Percentiles rank a stretch among this genome's conserved stretches.
Evolutionary conservation across 2,888 invertebrate genomes (phyloP).

Genomic region (Gerris lacustris): DNA sequence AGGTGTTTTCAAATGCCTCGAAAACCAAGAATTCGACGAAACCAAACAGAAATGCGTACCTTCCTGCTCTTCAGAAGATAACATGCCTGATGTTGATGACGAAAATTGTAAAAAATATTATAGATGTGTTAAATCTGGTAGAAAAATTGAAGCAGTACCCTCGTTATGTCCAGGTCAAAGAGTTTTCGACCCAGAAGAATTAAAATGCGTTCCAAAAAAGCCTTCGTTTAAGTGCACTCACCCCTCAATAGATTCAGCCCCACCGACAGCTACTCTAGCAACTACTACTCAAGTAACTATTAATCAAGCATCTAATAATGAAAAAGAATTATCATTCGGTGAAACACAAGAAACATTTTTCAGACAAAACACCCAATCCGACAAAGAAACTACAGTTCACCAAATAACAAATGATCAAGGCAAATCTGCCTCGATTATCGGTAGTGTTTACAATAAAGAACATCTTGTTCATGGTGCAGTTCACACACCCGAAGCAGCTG

Average conservation of each 20-base stretch:
- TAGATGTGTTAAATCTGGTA: neutral
- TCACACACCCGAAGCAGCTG: no score
- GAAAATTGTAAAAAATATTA: conserved; percentile 12
- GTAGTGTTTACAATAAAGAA: neutral
- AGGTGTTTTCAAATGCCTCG: conserved; percentile 6
- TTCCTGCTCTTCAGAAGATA: neutral
- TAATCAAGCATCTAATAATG: neutral
- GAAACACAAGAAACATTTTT: neutral
- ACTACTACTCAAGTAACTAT: neutral
- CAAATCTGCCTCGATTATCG: neutral
- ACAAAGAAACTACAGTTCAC: neutral
- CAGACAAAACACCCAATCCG: neutral
- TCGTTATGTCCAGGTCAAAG: neutral
- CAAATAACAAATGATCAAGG: neutral
- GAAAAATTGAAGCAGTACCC: neutral
- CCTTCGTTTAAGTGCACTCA: neutral
- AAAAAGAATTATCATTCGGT: neutral
- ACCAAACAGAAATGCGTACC: conserved; percentile 6
- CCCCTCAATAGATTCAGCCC: neutral
- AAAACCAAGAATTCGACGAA: conserved; percentile 6
- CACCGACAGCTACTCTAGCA: neutral
- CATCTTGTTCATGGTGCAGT: no score
- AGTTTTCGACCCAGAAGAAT: neutral
- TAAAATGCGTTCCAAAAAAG: neutral
- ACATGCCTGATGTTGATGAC: conserved; percentile 10